Percentiles rank a stretch among this genome's conserved stretches.
Conservation (phyloP, 2,797 vertebrate species). For the Scleropages formosus region DNA sequence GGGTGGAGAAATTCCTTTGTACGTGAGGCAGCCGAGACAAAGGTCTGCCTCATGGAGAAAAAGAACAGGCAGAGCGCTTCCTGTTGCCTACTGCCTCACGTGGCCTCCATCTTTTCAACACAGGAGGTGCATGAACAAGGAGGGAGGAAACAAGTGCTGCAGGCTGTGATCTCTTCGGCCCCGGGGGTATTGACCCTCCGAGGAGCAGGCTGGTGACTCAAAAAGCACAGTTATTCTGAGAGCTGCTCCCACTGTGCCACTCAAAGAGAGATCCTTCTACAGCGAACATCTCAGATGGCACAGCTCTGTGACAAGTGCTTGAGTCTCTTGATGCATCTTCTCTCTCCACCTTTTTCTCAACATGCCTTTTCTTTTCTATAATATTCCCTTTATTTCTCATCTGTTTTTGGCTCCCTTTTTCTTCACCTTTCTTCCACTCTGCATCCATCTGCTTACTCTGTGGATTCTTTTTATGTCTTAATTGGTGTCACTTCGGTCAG, state of each 20-base stretch:
- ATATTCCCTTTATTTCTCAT: background rate
- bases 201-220: background rate
- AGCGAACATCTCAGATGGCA: background rate
- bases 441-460: background rate
- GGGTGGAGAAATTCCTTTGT: background rate
- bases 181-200: background rate
- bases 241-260: background rate
- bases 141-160: background rate
- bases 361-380: background rate
- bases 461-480: background rate
- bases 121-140: background rate
- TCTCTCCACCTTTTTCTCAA: background rate
- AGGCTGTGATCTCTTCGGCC: background rate
- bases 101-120: constrained; percentile 4
- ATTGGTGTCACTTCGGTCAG: background rate
- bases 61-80: background rate
- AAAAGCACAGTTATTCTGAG: constrained; percentile 5
- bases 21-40: background rate
- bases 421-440: background rate
- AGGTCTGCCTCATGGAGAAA: background rate
- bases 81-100: background rate
- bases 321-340: background rate
- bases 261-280: background rate
- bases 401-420: background rate
- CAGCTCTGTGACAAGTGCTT: background rate